Percentiles rank a stretch among this genome's conserved stretches.
Conservation (phyloP, 1,140 invertebrate genomes). For the Coenobita brevimanus region DNA sequence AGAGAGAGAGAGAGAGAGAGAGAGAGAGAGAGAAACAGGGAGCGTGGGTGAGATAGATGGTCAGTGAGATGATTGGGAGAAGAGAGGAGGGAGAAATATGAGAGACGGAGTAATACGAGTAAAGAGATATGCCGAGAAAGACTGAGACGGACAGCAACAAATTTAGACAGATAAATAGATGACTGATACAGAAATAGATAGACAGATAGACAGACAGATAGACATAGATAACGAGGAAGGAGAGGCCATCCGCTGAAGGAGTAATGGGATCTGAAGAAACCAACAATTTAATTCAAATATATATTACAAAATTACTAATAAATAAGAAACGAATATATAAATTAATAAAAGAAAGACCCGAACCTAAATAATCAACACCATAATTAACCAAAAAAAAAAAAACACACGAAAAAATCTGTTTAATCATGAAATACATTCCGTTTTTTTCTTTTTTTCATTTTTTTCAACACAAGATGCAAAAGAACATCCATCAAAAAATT, state of each 20-base stretch:
- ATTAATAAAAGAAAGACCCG: background rate
- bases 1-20: background rate
- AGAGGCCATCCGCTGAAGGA: background rate
- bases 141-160: background rate
- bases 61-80: background rate
- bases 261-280: too few species aligned
- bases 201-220: background rate
- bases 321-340: background rate
- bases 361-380: background rate
- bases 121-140: background rate
- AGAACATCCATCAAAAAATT: too few species aligned
- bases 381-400: background rate
- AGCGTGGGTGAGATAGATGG: background rate
- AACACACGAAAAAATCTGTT: background rate
- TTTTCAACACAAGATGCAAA: too few species aligned
- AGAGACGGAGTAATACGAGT: background rate
- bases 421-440: background rate
- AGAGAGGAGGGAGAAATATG: background rate
- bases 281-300: too few species aligned
- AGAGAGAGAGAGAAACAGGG: background rate
- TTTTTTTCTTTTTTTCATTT: too few species aligned
- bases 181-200: conserved; percentile 21
- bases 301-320: background rate
- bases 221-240: background rate
- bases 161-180: conserved; percentile 22